Conservation (phyloP, 2,797 vertebrate species). For the Falco cherrug region DNA sequence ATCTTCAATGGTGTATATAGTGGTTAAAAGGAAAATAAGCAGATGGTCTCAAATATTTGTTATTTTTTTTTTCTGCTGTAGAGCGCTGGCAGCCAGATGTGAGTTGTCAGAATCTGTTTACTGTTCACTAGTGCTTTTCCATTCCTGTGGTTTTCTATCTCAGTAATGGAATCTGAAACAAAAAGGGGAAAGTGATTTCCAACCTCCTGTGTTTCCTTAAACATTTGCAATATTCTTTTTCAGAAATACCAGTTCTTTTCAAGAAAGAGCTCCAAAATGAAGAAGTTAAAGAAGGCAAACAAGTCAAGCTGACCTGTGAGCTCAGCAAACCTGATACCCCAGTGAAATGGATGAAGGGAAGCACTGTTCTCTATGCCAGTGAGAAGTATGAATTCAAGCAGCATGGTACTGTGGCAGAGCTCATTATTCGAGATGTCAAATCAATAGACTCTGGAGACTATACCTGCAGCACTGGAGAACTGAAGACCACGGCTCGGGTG, state of each 20-base stretch:
- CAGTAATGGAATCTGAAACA: background rate
- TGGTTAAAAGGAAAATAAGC: background rate
- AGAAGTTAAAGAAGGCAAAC: constrained; percentile 68
- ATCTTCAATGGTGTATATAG: background rate
- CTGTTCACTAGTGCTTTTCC: background rate
- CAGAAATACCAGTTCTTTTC: constrained; percentile 66
- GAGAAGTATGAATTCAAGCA: constrained; percentile 73
- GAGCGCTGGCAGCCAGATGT: background rate
- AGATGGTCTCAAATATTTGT: background rate
- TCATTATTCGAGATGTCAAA: constrained; percentile 58
- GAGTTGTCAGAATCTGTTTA: background rate
- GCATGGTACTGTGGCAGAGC: constrained; percentile 49
- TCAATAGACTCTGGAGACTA: constrained; percentile 59
- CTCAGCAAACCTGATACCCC: constrained; percentile 65
- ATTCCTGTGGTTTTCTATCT: background rate
- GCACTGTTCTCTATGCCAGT: constrained; percentile 16
- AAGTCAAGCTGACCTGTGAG: constrained; percentile 70
- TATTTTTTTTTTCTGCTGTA: background rate
- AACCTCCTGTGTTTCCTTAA: background rate
- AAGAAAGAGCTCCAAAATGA: constrained; percentile 65
- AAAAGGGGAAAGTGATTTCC: background rate
- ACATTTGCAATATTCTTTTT: background rate
- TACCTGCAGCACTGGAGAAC: constrained; percentile 62
- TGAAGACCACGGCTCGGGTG: constrained; percentile 65
- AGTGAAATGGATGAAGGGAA: constrained; percentile 71